These are phyloP conservation scores for Syngnathus rostellatus DNA, from an alignment of 2,797 vertebrate species.

Conservation along the genomic window DNA sequence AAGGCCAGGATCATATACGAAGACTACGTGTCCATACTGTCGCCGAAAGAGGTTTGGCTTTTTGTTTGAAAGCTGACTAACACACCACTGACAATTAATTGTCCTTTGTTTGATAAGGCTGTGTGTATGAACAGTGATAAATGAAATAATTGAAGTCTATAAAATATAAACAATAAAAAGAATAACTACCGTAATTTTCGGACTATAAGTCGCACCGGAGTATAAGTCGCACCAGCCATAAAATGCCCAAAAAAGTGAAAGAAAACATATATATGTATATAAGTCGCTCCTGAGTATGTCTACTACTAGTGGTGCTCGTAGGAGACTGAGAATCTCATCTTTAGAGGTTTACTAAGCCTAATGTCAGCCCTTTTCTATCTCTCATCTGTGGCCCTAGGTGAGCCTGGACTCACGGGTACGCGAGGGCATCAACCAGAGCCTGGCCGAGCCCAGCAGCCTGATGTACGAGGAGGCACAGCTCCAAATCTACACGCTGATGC, in stretches of 20 bases:
- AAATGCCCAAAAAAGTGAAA: too few relatives aligned
- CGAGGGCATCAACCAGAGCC: conserved; percentile 92
- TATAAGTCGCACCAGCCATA: too few relatives aligned
- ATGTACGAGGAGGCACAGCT: conserved; percentile 99
- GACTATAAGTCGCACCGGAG: too few relatives aligned
- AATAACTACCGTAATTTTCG: too few relatives aligned
- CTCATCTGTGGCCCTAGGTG: conserved; percentile 69
- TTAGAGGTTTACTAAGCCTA: not conserved
- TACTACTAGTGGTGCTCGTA: too few relatives aligned
- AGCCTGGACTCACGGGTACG: conserved; percentile 96
- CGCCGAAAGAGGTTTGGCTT: conserved; percentile 84
- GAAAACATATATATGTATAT: too few relatives aligned
- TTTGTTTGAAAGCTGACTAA: not conserved
- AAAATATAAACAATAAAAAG: too few relatives aligned
- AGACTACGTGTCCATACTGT: conserved; percentile 97
- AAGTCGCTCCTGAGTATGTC: too few relatives aligned
- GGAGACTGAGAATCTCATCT: too few relatives aligned
- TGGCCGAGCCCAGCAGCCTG: conserved; percentile 83
- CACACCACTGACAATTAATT: too few relatives aligned
- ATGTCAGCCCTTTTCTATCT: conserved; percentile 7
- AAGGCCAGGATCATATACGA: conserved; percentile 95
- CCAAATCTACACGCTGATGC: conserved; percentile 99
- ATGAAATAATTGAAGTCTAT: too few relatives aligned
- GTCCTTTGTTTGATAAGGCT: not conserved
- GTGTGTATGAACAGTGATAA: not conserved